Base-by-base conservation (phyloP, 2,888 invertebrate species). In the Eudemis profundana region DNA sequence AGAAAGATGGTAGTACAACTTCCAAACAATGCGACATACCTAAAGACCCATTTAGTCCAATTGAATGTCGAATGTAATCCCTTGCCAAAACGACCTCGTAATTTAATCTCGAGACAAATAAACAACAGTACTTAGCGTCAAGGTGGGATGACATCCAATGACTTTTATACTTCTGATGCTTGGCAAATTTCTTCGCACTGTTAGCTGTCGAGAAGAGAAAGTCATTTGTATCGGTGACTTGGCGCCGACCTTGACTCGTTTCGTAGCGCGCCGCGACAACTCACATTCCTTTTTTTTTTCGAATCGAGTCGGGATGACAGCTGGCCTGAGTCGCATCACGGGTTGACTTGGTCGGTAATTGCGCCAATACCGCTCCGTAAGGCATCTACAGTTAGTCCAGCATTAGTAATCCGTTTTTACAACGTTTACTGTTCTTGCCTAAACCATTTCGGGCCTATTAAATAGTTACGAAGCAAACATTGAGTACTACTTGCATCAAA, bases 201-300 rank as follows among this genome's bases (percentile, higher is more conserved):
- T 54, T 38, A 17, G 36, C 27, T 42, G 56, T 56, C 56, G 56
- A 56, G 50, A 56, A 42, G 56, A 50, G 64, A 64, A 64, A 64
- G 64, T 64, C 64, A 51, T 64, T 64, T 44, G 57, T 57, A 64
- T 57, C 63, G 56, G 50, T 64, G 63, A 50, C 40, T 63, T 40
- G 56, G 36, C 29, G 33, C 29, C 44, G 61, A 21, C 33, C 42
- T 44, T 44, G 44, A 2, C 17, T 15, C 27, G 42, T 4, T 10
- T 17, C 23, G 54, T n/a, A n/a, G 40, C 21, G 40, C 21, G 53
- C 14, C 40, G 27, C 27, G 40, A 44, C 29, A 51, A 51, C 17
- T 29, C 56, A 17, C 56, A 44, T 54, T 54, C 54, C 40, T 42
- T 27, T 36, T 17, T 4, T 23, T 23, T n/a, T n/a, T 51, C 33